Evolutionary conservation across 2,797 vertebrate genomes (phyloP), one percentile per base, ranked within the genome.

Genomic region (Orestias chungarensis): DNA sequence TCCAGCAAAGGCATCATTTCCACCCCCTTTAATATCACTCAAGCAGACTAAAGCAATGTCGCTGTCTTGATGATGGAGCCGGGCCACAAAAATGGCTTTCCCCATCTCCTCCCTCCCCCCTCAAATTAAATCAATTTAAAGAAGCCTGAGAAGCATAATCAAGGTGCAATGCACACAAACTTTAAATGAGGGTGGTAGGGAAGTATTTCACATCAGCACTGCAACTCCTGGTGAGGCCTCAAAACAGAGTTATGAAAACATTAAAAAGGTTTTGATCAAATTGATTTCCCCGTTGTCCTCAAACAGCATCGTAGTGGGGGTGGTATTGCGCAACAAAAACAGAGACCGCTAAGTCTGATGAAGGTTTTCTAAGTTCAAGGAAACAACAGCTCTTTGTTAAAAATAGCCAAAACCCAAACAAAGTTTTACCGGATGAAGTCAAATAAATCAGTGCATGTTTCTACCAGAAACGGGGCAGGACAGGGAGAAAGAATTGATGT

Each of bases 71-170:
- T 44, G 78, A 71, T 73, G 78, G 74, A 85, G 73, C 35, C 40
- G 29, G 9, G 80, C 79, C 81, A 86, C 65, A 78, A 78, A 62
- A 68, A 75, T 68, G 68, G 67, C 64, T 50, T 20, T 73, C 50
- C 52, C 43, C 52, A n/a, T n/a, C n/a, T n/a, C 62, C 50, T 66
- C 57, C 31, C 40, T n/a, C 40, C 75, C 44, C 67, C 72, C 62
- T 42, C 38, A 74, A 52, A 77, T 68, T 73, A 86, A 87, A 91
- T 88, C 82, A 85, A 90, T 86, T 66, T 68, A 69, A 74, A 89
- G 49, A n/a, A 74, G 82, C 83, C 64, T 59, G 65, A 35, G 73
- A 82, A 84, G 86, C 84, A 87, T 70, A 87, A 78, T 59, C 9
- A 87, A 77, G 71, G 66, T 66, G 79, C 78, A 80, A 38, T 59